Evolutionary conservation across 2,797 vertebrate genomes (phyloP).

Genomic region (Sebastes ruberrimus): DNA sequence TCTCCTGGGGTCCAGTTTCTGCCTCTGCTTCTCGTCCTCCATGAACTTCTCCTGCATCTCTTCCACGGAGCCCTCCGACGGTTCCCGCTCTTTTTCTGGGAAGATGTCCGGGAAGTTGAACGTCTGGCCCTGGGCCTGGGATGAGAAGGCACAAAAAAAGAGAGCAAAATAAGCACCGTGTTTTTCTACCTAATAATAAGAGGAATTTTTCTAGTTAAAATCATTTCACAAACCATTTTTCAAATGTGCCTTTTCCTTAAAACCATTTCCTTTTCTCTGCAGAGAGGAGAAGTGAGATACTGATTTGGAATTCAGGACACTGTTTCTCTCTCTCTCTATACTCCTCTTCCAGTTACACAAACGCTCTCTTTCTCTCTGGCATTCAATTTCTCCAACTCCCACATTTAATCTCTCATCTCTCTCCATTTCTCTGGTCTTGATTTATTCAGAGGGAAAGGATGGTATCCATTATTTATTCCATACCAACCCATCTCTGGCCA

Average conservation of each 20-base stretch:
- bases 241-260: neutral
- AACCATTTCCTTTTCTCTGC: neutral
- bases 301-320: slow-evolving; percentile 51
- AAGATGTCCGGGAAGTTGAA: slow-evolving; percentile 95
- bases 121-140: slow-evolving; percentile 89
- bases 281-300: slow-evolving; percentile 9
- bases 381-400: slow-evolving; percentile 65
- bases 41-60: slow-evolving; percentile 83
- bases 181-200: neutral
- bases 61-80: slow-evolving; percentile 77
- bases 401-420: slow-evolving; percentile 73
- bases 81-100: slow-evolving; percentile 80
- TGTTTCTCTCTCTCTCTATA: slow-evolving; percentile 27
- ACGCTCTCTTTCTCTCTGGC: slow-evolving; percentile 52
- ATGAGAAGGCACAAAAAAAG: neutral
- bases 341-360: slow-evolving; percentile 57
- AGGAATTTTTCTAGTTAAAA: neutral
- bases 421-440: slow-evolving; percentile 76
- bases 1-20: slow-evolving; percentile 86
- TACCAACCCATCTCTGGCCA: slow-evolving; percentile 73
- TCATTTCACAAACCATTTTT: neutral
- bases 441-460: slow-evolving; percentile 80
- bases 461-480: slow-evolving; percentile 82
- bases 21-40: slow-evolving; percentile 85
- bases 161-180: neutral